Conservation (phyloP, 1,140 invertebrate genomes). For the Dinoponera quadriceps region DNA sequence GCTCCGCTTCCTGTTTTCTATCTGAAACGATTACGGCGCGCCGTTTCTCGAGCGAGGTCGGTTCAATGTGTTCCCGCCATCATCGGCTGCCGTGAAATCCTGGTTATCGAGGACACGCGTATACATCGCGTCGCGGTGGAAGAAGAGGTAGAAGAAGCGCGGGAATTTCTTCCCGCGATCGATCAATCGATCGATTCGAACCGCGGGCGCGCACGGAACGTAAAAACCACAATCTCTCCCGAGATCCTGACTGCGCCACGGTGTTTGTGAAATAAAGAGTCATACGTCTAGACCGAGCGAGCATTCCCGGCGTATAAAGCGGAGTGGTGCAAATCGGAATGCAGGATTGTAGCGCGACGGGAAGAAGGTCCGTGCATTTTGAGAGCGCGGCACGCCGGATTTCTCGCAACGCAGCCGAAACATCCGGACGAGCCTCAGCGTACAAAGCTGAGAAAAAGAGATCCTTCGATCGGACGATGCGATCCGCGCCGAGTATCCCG, state of each 20-base stretch:
- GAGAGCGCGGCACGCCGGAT: background rate
- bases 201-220: background rate
- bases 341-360: too few relatives aligned
- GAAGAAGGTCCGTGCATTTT: too few relatives aligned
- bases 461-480: background rate
- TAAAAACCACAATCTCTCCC: background rate
- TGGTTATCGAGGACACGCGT: conserved; percentile 38
- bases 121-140: conserved; percentile 36
- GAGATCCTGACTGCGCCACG: background rate
- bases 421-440: background rate
- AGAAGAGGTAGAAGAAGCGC: background rate
- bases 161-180: background rate
- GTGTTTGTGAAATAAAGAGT: background rate
- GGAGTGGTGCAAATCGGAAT: too few relatives aligned
- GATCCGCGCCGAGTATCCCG: conserved; percentile 15
- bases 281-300: too few relatives aligned
- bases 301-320: too few relatives aligned
- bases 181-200: background rate
- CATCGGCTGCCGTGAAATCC: conserved; percentile 50
- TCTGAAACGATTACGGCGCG: conserved; percentile 51
- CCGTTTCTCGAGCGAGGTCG: conserved; percentile 59
- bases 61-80: conserved; percentile 58
- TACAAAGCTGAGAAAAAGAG: conserved; percentile 19
- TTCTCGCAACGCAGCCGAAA: background rate
- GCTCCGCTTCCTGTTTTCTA: conserved; percentile 53